phyloP scores from a whole-genome alignment of 2,113 vertebrate genomes.

The Mionectes macconnelli region DNA sequence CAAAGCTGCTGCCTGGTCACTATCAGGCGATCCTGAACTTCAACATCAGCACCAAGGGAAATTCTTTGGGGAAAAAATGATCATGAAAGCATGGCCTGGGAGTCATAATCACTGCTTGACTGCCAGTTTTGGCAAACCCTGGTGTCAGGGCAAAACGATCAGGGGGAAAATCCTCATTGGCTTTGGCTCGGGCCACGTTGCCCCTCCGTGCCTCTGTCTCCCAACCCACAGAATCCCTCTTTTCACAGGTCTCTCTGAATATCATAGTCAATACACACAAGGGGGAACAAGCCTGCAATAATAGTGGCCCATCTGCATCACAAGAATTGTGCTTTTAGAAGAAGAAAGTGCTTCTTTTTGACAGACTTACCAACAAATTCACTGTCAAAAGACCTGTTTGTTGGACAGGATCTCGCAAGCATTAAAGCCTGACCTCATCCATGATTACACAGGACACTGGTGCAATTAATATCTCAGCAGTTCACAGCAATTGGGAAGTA shows the following conservation, averaged over 20 bases:
- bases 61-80: not conserved
- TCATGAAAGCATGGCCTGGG: not conserved
- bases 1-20: not conserved
- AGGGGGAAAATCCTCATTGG: not conserved
- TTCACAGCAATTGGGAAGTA: not conserved
- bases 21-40: fast-evolving
- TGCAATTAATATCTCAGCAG: not conserved
- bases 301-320: fast-evolving
- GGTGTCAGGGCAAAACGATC: not conserved
- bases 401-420: not conserved
- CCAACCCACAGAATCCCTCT: not conserved
- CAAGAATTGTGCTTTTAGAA: not conserved
- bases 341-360: not conserved
- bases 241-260: not conserved
- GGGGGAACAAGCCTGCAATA: not conserved
- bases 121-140: not conserved
- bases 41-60: fast-evolving
- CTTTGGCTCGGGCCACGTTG: not conserved
- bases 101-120: not conserved
- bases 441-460: not conserved
- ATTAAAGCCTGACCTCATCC: not conserved
- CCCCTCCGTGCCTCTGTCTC: not conserved
- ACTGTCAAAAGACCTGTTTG: not conserved
- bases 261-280: not conserved
- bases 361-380: not conserved